A percentile compares a stretch with the other conserved stretches of the same genome.
phyloP scores from a whole-genome alignment of 2,888 invertebrate genomes.

The Eupithecia exiguata region DNA sequence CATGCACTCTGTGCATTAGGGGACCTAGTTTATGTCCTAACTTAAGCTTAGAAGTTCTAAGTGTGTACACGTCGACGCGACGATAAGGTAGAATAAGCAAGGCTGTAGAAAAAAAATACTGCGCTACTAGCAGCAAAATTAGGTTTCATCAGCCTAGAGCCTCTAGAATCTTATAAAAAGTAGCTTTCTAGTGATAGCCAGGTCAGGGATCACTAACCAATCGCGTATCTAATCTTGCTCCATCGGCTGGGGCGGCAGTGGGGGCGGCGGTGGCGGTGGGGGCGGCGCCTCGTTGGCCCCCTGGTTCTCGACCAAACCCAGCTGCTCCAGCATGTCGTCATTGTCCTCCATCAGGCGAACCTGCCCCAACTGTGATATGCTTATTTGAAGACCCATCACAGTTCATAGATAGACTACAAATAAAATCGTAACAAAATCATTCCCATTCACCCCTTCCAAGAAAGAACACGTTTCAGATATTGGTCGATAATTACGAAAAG shows the following conservation, averaged over 20 bases:
- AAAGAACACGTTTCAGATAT: background rate
- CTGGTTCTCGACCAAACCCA: slow-evolving; percentile 75
- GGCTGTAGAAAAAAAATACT: background rate
- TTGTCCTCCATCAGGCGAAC: slow-evolving; percentile 79
- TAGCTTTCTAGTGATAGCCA: background rate
- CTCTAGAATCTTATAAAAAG: background rate
- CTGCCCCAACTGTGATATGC: slow-evolving; percentile 52
- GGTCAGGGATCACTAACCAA: slow-evolving; percentile 29
- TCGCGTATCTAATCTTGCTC: slow-evolving; percentile 64
- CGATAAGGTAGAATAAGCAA: background rate
- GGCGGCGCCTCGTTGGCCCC: slow-evolving; percentile 62
- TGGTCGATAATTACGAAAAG: background rate
- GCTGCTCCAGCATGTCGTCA: slow-evolving; percentile 79
- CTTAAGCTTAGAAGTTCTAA: background rate
- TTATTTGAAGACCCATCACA: slow-evolving; percentile 24
- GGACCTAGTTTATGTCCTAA: background rate
- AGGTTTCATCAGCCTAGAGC: background rate
- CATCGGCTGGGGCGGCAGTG: slow-evolving; percentile 88
- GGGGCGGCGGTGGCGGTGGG: slow-evolving; percentile 86
- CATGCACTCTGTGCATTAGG: background rate
- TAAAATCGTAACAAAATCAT: background rate
- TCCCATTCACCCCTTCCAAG: background rate
- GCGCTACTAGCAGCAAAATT: background rate
- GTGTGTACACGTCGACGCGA: background rate
- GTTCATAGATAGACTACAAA: slow-evolving; percentile 1